Base-by-base conservation (phyloP, 1,140 invertebrate genomes). In the Choristoneura fumiferana region DNA sequence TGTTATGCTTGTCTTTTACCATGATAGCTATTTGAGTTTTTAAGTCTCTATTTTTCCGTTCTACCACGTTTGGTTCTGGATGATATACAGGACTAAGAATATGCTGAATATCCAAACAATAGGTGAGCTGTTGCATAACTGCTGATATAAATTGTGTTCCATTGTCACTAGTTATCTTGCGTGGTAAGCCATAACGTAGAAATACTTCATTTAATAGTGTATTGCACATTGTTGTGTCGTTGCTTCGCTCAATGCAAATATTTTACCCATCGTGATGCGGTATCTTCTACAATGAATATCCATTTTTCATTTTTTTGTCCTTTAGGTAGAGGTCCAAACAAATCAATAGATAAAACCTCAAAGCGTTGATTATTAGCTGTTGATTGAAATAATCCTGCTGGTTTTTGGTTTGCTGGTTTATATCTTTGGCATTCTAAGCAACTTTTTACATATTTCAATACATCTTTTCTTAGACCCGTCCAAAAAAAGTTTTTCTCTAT, bases 21-120 rank as follows among this genome's bases (percentile, higher is more conserved):
- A 76, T 35, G n/a, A 80, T 68, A 0, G 65, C 45, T 39, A 87
- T 62, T 62, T 81, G 76, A 0, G 68, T 70, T 61, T 84, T 84
- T 8, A 81, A 18, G 38, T 76, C 73, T 33, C 76, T 58, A 54
- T 83, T 81, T 10, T 75, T 67, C 1, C 78, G 13, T 65, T 82
- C 78, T 0, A 79, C 74, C 4, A 66, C 60, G 29, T 82, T 82
- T 8, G 73, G 55, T 34, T 73, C 63, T n/a, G 72, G 70, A 58
- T 81, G 77, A 40, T 79, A 77, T 1, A 66, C 37, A 12, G 73
- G 75, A n/a, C 59, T 66, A 0, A 71, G 65, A 0, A 22, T 39
- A 22, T 79, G 78, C 13, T 65, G n/a, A 0, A 78, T 63, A 22
- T 57, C 67, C 6, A 74, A 35, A 33, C 60, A 62, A 43, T 58